Conservation (phyloP, 2,797 vertebrate species). For the Meriones psammophilus region DNA sequence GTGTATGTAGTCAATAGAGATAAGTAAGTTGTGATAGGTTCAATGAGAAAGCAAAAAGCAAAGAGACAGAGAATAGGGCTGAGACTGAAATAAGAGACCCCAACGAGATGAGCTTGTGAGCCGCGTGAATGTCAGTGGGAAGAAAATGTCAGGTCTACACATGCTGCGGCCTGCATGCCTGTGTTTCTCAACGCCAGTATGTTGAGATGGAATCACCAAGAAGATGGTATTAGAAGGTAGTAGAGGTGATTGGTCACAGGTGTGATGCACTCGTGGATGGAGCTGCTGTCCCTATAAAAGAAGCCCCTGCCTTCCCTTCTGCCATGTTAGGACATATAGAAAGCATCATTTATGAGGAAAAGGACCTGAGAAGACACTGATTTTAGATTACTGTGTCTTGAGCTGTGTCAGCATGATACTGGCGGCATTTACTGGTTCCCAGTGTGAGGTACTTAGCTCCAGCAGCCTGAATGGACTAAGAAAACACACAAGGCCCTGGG, state of each 20-base stretch:
- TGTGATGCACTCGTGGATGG: no score
- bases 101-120: neutral
- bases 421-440: neutral
- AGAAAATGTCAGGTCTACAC: neutral
- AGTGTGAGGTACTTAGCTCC: neutral
- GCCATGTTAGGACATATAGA: neutral
- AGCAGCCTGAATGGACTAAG: neutral
- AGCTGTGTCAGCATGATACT: no score
- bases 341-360: neutral
- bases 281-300: neutral
- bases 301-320: no score
- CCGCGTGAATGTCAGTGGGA: neutral
- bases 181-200: neutral
- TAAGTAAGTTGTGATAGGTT: neutral
- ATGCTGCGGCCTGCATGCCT: neutral
- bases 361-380: neutral
- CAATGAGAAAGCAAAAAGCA: neutral
- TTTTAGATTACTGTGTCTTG: neutral
- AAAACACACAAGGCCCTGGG: neutral
- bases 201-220: neutral
- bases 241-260: neutral
- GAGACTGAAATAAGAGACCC: neutral
- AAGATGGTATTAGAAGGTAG: neutral
- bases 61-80: neutral
- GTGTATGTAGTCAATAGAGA: neutral